These are phyloP conservation scores for Porites lutea DNA, from an alignment of 64 coral and sea anemone species.

Conservation along the genomic window DNA sequence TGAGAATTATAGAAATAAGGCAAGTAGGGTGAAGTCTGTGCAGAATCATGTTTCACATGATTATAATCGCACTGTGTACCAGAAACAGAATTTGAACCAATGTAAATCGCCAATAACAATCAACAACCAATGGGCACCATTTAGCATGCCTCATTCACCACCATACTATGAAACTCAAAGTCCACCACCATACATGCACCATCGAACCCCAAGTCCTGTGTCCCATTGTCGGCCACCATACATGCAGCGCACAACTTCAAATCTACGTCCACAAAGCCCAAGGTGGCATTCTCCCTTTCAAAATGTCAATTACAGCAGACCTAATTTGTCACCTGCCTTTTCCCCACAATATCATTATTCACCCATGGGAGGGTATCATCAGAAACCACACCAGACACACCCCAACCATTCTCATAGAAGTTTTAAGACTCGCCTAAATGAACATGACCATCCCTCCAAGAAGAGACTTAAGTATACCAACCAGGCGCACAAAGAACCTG, in stretches of 20 bases:
- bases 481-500: constrained; percentile 10
- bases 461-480: constrained; percentile 16
- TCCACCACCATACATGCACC: constrained; percentile 12
- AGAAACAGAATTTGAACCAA: constrained; percentile 11
- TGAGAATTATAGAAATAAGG: constrained; percentile 27
- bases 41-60: neutral
- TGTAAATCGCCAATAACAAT: constrained; percentile 26
- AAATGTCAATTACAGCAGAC: constrained; percentile 39
- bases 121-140: neutral
- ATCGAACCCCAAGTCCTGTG: constrained; percentile 10
- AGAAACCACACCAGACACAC: constrained; percentile 24
- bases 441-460: constrained; percentile 16
- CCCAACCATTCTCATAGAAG: neutral
- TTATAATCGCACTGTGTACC: neutral
- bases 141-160: constrained; percentile 2
- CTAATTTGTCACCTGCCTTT: constrained; percentile 8
- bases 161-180: constrained; percentile 2
- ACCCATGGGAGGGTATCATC: constrained; percentile 4
- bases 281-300: constrained; percentile 6
- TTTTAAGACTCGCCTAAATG: neutral
- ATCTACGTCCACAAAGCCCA: neutral
- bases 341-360: constrained; percentile 17
- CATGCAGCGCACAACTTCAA: constrained; percentile 5
- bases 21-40: constrained; percentile 12
- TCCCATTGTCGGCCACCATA: neutral